Evolutionary conservation across 1,140 invertebrate genomes (phyloP).

Genomic region (Dryas iulia): DNA sequence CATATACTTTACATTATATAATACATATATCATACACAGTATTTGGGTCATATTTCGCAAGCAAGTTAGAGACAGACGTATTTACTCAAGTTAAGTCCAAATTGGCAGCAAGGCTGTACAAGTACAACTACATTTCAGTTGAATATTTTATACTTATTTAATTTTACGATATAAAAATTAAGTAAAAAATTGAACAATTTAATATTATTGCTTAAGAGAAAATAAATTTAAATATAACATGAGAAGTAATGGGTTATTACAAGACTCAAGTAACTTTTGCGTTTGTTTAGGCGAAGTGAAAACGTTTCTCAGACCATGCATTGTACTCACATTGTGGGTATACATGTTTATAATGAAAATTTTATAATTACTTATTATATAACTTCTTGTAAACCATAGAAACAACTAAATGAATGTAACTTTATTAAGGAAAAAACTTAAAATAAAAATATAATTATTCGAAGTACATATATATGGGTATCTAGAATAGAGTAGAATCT

Average conservation of each 20-base stretch:
- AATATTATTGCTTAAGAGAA: neutral
- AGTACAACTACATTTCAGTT: neutral
- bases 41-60: constrained; percentile 10
- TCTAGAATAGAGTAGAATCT: neutral
- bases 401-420: neutral
- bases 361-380: neutral
- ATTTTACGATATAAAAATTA: neutral
- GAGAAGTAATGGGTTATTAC: neutral
- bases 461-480: neutral
- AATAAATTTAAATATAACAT: neutral
- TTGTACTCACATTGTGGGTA: neutral
- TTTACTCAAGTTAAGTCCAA: constrained; percentile 11
- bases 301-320: constrained; percentile 1
- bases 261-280: neutral
- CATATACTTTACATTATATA: neutral
- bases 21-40: neutral
- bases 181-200: neutral
- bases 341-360: neutral
- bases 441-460: neutral
- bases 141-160: neutral
- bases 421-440: neutral
- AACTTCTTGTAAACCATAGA: neutral
- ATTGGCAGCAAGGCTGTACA: constrained; percentile 9
- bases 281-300: neutral
- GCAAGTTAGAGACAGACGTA: neutral